Percentiles rank a stretch among this genome's conserved stretches.
Evolutionary conservation across 2,797 vertebrate species (phyloP).

Genomic region (Ctenosaura bakeri): DNA sequence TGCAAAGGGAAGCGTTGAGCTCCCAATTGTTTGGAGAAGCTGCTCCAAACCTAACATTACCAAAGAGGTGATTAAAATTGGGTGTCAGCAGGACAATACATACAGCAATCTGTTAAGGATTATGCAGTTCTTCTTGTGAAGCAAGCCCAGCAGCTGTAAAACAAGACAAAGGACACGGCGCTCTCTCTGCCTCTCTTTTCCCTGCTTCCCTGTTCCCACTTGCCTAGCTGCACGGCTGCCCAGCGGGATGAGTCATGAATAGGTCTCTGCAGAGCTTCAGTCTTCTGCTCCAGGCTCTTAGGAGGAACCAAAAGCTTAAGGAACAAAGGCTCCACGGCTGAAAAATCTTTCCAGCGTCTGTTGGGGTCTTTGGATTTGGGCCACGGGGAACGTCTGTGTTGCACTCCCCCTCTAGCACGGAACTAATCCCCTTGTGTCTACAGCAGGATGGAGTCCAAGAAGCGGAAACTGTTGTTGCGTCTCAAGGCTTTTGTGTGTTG

Average conservation of each 20-base stretch:
- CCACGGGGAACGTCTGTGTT: too few relatives aligned
- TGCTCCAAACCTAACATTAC: not conserved
- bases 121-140: not conserved
- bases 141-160: not conserved
- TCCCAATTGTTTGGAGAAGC: not conserved
- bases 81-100: too few relatives aligned
- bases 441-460: not conserved
- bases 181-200: too few relatives aligned
- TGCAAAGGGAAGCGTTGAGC: too few relatives aligned
- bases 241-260: not conserved
- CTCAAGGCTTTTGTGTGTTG: too few relatives aligned
- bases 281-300: not conserved
- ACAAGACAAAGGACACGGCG: not conserved
- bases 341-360: not conserved
- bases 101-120: not conserved
- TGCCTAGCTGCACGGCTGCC: too few relatives aligned
- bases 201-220: too few relatives aligned
- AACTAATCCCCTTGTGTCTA: not conserved
- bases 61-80: not conserved
- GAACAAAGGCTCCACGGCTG: too few relatives aligned
- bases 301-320: not conserved
- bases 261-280: not conserved
- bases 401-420: not conserved
- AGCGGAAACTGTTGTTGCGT: too few relatives aligned
- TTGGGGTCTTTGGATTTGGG: too few relatives aligned